Evolutionary conservation across 2,888 invertebrate genomes (phyloP), one percentile per base, ranked within the genome.

Genomic region (Autographa gamma): DNA sequence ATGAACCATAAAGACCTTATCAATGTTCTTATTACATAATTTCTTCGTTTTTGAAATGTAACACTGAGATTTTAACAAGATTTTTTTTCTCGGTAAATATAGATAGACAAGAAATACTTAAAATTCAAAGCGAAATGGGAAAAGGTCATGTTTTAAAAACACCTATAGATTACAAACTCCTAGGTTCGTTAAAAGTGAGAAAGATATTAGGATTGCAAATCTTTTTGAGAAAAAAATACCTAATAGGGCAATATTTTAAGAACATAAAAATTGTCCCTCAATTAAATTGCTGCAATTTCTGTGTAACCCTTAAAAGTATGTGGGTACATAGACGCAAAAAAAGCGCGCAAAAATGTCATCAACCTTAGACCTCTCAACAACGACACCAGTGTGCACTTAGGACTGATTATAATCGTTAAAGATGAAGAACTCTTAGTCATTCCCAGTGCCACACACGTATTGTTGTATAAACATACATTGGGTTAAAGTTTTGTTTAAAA

Each of bases 291-390:
- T n/a, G 8, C 16, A n/a, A 48, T n/a, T 48, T 0, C n/a, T 48
- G 0, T 48, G n/a, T 18, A 13, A 32, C 32, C 34, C 52, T 11
- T 18, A 13, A 13, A 32, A 14, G 52, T 52, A 19, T 58, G 43
- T 38, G 58, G 11, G 9, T 59, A 52, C 11, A 52, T 59, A n/a
- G 32, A 31, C 9, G 16, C 32, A 34, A 64, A 61, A 65, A 70
- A 64, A 60, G n/a, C 58, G 34, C 43, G 61, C 54, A 70, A 74
- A 68, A 75, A 18, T 77, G 71, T 73, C 67, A 70, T 73, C 43
- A 65, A 81, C 66, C 70, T 63, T 70, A 54, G 48, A 19, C 71
- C 59, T 69, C 63, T 38, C 59, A 62, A 54, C 61, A 62, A 54
- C 18, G 58, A 67, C 69, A 69, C 56, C n/a, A 62, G 25, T 34